phyloP scores from a whole-genome alignment of 2,797 vertebrate genomes.

The Synaphobranchus kaupii region DNA sequence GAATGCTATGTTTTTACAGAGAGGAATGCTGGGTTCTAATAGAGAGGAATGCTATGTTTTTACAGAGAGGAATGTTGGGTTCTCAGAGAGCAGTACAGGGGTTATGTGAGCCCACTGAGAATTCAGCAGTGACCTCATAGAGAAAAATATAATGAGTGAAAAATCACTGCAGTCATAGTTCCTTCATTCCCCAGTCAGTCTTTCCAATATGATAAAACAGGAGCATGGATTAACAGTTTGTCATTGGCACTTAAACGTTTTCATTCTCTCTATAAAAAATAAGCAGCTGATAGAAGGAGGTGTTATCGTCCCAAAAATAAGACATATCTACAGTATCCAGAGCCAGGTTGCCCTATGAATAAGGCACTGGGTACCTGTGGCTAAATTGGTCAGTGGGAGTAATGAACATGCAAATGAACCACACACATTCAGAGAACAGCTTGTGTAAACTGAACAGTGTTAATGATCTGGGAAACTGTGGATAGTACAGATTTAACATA shows the following conservation, averaged over 20 bases:
- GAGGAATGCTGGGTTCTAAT: conserved; percentile 42
- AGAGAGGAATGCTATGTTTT: conserved; percentile 54
- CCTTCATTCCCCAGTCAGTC: conserved; percentile 66
- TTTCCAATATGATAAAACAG: conserved; percentile 81
- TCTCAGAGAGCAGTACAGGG: conserved; percentile 39
- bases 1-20: too few species aligned
- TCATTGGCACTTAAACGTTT: conserved; percentile 65
- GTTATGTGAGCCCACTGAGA: conserved; percentile 38
- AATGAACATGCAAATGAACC: too few species aligned
- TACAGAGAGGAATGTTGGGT: conserved; percentile 52
- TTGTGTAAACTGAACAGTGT: too few species aligned
- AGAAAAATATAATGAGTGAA: conserved; percentile 53
- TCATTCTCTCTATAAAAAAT: conserved; percentile 30
- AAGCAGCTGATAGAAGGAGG: neutral
- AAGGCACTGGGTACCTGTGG: too few species aligned
- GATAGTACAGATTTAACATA: too few species aligned
- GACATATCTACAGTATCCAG: too few species aligned
- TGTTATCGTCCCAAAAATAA: neutral
- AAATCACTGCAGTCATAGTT: conserved; percentile 65
- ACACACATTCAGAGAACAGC: too few species aligned
- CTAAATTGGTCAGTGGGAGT: too few species aligned
- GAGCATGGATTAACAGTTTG: conserved; percentile 62
- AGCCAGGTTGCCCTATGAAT: too few species aligned
- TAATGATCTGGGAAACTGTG: too few species aligned
- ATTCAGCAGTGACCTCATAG: conserved; percentile 51